Base-by-base conservation (phyloP, 1,140 invertebrate genomes). In the Drosophila eugracilis region DNA sequence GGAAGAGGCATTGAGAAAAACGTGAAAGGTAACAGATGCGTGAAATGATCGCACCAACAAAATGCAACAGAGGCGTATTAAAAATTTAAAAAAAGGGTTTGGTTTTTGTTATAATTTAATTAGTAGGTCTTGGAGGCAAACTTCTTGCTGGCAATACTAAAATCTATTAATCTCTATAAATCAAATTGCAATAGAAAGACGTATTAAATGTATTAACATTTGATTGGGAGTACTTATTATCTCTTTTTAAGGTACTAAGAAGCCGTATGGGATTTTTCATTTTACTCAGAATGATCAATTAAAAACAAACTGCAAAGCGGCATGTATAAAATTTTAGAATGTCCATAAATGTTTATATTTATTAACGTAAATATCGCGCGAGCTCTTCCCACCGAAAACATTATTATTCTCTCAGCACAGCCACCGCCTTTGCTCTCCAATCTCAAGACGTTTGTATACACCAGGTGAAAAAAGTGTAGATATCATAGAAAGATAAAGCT, bases 11-110 rank as follows among this genome's bases (percentile, higher is more conserved):
- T 26, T 37, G 42, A 47, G 54, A 53, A 77, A 71, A 73, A 36
- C 65, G 36, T 41, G 73, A 50, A 57, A 52, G 28, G 52, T 63
- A 81, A 57, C 78, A 77, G 78, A 62, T 80, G 78, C 58, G 44
- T 41, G 26, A 71, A 76, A 53, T 53, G 70, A 52, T 65, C 50
- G 36, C 21, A 26, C 10, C 41, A 57, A 36, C 22, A 4, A 32
- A 6, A 45, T 28, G 26, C 12, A 39, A 4, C 65, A 70, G 32
- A 1, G 49, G 34, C 26, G 34, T 3, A 34, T 24, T 10, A 17
- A 10, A 1, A 34, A 12, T 17, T 58, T 14, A 1, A 4, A 5
- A 5, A 5, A 17, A 9, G 36, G 10, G 19, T 14, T 26, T 24
- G 17, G 15, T 41, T 41, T 21, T 21, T 1, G 19, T n/a, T n/a